Evolutionary conservation across 2,888 invertebrate species (phyloP).

Genomic region (Leptarthrus brevirostris): DNA sequence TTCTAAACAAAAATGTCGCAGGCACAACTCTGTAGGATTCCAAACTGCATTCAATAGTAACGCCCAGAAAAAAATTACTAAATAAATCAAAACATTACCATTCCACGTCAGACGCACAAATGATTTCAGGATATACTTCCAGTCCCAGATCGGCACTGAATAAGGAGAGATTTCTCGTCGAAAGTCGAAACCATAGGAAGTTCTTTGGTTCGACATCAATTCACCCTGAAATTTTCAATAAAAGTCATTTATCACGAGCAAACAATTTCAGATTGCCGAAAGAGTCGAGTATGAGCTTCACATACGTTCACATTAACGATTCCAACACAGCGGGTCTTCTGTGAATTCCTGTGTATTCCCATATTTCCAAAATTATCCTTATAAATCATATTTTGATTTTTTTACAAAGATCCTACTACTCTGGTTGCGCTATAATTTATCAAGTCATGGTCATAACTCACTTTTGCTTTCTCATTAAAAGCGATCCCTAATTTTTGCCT

Average conservation of each 20-base stretch:
- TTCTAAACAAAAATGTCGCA: no score
- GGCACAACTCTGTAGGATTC: no score
- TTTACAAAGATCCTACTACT: conserved; percentile 5
- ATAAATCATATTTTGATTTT: conserved; percentile 42
- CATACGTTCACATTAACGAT: neutral
- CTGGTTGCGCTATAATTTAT: conserved; percentile 11
- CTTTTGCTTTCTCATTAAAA: conserved; percentile 37
- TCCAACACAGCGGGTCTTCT: neutral
- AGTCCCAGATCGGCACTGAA: neutral
- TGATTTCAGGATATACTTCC: conserved; percentile 5
- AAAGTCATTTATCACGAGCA: conserved; percentile 57
- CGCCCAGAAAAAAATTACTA: neutral
- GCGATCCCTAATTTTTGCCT: no score
- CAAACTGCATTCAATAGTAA: neutral
- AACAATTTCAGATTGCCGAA: conserved; percentile 50
- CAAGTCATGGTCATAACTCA: conserved; percentile 29
- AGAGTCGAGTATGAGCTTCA: neutral
- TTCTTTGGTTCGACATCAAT: conserved; percentile 53
- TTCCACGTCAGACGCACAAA: conserved; percentile 14
- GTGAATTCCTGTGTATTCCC: neutral
- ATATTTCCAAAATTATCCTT: conserved; percentile 25
- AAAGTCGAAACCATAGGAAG: neutral
- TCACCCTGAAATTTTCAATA: conserved; percentile 57
- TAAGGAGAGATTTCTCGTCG: conserved; percentile 5
- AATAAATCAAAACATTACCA: conserved; percentile 39